A percentile compares a stretch with the other conserved stretches of the same genome.
These are phyloP conservation scores for Leptinotarsa peninsularis DNA, from an alignment of 2,888 invertebrate genomes.

Conservation along the genomic window DNA sequence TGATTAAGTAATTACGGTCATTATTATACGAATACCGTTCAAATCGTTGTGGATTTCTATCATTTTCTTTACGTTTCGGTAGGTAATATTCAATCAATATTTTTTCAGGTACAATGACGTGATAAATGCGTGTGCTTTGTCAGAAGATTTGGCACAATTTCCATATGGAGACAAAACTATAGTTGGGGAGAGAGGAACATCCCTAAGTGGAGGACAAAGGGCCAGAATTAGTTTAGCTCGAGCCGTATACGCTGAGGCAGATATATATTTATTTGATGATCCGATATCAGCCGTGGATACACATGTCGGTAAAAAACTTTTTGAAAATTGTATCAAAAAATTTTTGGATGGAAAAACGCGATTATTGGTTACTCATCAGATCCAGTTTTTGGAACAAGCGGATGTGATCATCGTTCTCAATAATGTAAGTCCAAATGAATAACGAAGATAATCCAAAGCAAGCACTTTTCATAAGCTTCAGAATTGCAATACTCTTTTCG, in stretches of 20 bases:
- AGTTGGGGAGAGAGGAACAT: constrained; percentile 84
- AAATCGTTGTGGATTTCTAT: too few relatives aligned
- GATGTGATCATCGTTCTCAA: constrained; percentile 76
- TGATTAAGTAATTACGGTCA: too few relatives aligned
- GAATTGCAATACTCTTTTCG: too few relatives aligned
- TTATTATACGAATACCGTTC: too few relatives aligned
- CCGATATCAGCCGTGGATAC: constrained; percentile 85
- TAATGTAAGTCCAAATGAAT: constrained; percentile 65
- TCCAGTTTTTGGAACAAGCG: constrained; percentile 79
- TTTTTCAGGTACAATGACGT: constrained; percentile 59
- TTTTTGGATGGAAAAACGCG: constrained; percentile 74
- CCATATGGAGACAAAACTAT: constrained; percentile 79
- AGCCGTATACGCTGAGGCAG: constrained; percentile 81
- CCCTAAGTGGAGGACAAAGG: constrained; percentile 84
- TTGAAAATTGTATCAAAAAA: constrained; percentile 77
- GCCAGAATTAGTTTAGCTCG: constrained; percentile 83
- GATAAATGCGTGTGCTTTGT: constrained; percentile 74
- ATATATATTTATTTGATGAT: constrained; percentile 84
- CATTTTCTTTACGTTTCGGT: too few relatives aligned
- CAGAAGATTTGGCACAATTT: constrained; percentile 78
- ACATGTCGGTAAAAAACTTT: constrained; percentile 80
- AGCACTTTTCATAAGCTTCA: too few relatives aligned
- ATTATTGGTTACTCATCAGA: constrained; percentile 86
- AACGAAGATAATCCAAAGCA: too few relatives aligned
- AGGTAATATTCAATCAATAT: background rate